These are phyloP conservation scores for Drosophila malerkotliana DNA, from an alignment of 1,140 invertebrate species.

Conservation along the genomic window DNA sequence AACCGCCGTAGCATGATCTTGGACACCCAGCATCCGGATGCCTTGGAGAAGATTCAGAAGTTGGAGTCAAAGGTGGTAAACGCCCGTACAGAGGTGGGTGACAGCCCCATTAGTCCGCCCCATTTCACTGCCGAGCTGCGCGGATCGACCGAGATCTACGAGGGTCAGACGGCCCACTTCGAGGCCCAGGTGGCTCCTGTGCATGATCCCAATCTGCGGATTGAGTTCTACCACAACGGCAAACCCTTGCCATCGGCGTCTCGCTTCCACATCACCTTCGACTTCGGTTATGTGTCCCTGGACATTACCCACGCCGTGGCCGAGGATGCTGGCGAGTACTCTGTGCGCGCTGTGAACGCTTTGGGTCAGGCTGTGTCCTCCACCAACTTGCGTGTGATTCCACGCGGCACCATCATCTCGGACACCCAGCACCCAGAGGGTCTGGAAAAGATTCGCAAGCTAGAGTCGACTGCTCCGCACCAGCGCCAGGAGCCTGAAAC, in stretches of 20 bases:
- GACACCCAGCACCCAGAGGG: conserved; percentile 98
- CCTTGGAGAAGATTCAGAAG: conserved; percentile 95
- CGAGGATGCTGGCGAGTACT: conserved; percentile 97
- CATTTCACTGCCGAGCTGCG: conserved; percentile 92
- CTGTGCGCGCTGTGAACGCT: conserved; percentile 94
- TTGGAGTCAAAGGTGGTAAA: conserved; percentile 93
- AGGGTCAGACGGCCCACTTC: conserved; percentile 95
- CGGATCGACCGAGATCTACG: conserved; percentile 92
- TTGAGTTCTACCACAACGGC: conserved; percentile 96
- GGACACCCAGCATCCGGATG: conserved; percentile 96
- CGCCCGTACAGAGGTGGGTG: conserved; percentile 91
- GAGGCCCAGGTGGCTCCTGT: conserved; percentile 96
- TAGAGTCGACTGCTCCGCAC: conserved; percentile 93
- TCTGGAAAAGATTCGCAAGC: conserved; percentile 95
- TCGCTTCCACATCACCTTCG: conserved; percentile 96
- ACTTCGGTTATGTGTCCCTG: conserved; percentile 97
- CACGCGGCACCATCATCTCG: conserved; percentile 94
- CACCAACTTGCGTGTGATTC: conserved; percentile 92
- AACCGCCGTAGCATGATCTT: conserved; percentile 93
- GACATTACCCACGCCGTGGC: conserved; percentile 95
- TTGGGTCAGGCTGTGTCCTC: conserved; percentile 93
- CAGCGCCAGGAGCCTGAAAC: conserved; percentile 92
- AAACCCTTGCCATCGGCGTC: conserved; percentile 93
- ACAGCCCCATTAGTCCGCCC: conserved; percentile 90
- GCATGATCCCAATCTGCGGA: conserved; percentile 94